Percentiles rank a stretch among this genome's conserved stretches.
These are phyloP conservation scores for Ctenosaura bakeri DNA, from an alignment of 2,797 vertebrate species.

Conservation along the genomic window DNA sequence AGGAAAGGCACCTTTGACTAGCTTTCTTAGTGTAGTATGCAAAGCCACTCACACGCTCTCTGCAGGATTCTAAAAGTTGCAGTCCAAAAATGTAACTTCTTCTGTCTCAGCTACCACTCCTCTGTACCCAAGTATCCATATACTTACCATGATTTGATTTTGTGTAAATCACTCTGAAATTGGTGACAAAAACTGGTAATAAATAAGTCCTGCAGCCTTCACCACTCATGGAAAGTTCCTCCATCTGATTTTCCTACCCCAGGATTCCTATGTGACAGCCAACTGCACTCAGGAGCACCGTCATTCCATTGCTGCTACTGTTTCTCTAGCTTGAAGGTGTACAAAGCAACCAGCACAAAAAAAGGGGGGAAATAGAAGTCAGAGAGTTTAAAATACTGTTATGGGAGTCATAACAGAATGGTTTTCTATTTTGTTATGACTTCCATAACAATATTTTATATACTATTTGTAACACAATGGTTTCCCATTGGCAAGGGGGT, in stretches of 20 bases:
- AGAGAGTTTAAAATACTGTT: background rate
- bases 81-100: too few relatives aligned
- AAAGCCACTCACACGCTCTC: too few relatives aligned
- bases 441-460: too few relatives aligned
- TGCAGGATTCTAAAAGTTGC: too few relatives aligned
- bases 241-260: too few relatives aligned
- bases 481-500: background rate
- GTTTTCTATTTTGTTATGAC: too few relatives aligned
- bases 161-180: background rate
- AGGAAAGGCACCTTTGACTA: background rate
- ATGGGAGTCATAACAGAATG: background rate
- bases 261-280: too few relatives aligned
- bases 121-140: background rate
- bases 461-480: too few relatives aligned
- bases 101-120: background rate
- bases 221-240: background rate
- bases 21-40: background rate
- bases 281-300: too few relatives aligned
- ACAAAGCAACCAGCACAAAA: background rate
- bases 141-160: background rate
- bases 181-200: background rate
- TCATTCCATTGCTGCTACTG: too few relatives aligned
- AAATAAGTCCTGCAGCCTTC: background rate
- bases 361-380: background rate
- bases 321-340: background rate